A percentile compares a stretch with the other conserved stretches of the same genome.
These are phyloP conservation scores for Myotis pilosus DNA, from an alignment of 2,797 vertebrate genomes.

Conservation along the genomic window DNA sequence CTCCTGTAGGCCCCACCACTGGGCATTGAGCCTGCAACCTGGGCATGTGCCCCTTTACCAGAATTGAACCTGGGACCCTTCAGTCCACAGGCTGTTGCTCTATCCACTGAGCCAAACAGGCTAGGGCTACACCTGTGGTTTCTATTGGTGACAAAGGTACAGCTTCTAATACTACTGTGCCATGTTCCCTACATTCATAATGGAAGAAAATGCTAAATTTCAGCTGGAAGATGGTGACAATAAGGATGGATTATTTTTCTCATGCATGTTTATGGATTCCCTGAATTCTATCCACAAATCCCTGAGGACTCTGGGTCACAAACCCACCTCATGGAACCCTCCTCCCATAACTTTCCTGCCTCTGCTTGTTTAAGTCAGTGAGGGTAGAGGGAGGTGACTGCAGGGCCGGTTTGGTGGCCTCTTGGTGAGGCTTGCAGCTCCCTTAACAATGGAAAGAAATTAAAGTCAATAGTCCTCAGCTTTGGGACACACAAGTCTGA, in stretches of 20 bases:
- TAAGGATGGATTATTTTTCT: background rate
- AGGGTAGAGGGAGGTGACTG: background rate
- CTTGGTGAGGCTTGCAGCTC: background rate
- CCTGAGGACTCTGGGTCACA: background rate
- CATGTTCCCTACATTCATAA: background rate
- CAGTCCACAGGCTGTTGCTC: too few species aligned
- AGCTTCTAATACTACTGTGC: background rate
- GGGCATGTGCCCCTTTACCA: too few species aligned
- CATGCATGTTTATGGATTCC: background rate
- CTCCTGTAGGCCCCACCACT: too few species aligned
- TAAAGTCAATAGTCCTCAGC: background rate
- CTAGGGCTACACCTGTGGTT: background rate
- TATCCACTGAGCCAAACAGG: too few species aligned
- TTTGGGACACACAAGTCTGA: background rate
- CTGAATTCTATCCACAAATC: background rate
- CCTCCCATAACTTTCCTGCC: background rate
- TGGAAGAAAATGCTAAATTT: background rate
- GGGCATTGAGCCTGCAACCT: too few species aligned
- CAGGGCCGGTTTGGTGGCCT: constrained; percentile 25
- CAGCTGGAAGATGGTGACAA: background rate
- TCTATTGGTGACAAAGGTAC: background rate
- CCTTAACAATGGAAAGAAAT: background rate
- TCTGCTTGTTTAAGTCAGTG: constrained; percentile 12
- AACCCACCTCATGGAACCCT: background rate
- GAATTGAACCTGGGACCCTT: too few species aligned